Percentiles rank a stretch among this genome's conserved stretches.
Evolutionary conservation across 2,888 invertebrate species (phyloP).

Genomic region (Lottia scabra): DNA sequence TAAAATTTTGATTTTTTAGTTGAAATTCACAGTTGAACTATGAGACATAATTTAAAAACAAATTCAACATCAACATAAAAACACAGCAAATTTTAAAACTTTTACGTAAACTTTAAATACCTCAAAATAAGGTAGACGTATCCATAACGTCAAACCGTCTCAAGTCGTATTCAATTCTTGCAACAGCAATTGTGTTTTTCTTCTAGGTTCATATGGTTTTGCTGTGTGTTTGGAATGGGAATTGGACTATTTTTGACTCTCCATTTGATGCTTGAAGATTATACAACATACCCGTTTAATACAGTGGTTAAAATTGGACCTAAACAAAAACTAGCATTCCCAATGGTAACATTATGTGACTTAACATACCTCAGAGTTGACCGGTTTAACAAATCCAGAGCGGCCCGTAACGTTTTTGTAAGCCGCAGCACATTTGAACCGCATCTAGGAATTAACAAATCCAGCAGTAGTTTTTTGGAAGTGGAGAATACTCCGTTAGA

Average conservation of each 20-base stretch:
- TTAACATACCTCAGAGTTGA: slow-evolving; percentile 9
- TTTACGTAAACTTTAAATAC: too few species aligned
- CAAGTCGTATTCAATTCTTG: too few species aligned
- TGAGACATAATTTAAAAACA: too few species aligned
- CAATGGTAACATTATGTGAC: slow-evolving; percentile 23
- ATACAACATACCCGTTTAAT: slow-evolving; percentile 8
- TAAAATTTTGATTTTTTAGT: too few species aligned
- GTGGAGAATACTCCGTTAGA: neutral
- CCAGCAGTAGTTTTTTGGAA: neutral
- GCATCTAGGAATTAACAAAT: neutral
- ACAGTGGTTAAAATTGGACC: slow-evolving; percentile 14
- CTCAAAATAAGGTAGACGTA: too few species aligned
- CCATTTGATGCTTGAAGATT: neutral
- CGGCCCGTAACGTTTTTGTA: neutral
- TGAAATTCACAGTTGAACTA: too few species aligned
- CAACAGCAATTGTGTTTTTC: neutral
- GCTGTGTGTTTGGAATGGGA: neutral
- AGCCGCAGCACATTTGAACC: neutral
- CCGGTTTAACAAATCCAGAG: neutral
- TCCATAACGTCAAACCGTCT: too few species aligned
- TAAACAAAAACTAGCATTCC: slow-evolving; percentile 14
- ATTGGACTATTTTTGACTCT: neutral
- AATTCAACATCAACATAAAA: too few species aligned
- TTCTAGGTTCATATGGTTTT: neutral
- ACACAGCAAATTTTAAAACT: too few species aligned